Evolutionary conservation across 2,797 vertebrate species (phyloP), one percentile per base, ranked within the genome.

Genomic region (Euthynnus affinis): DNA sequence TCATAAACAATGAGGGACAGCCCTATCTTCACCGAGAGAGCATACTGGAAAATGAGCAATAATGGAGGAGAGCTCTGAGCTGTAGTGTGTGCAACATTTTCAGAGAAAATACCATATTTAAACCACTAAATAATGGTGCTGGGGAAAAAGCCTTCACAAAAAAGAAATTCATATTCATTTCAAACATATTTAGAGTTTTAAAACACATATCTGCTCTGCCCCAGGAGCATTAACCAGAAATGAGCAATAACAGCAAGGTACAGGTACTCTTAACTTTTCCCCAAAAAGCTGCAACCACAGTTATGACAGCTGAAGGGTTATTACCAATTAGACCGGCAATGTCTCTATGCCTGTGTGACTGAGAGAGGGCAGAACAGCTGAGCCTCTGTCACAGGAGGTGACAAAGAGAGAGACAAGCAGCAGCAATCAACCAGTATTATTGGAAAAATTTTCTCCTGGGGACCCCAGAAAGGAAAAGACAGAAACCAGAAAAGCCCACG

Each of bases 251-350:
- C 40, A 72, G 34, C 22, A 67, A 76, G 27, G 27, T 29, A 71
- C 51, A 63, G 71, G 51, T 74, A 59, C 63, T 40, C 44, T 55
- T 66, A 34, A 37, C 42, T 57, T 55, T 52, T 53, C 14, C 17
- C 18, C 1, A 5, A 71, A 73, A 85, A 80, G 64, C 59, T 61
- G 52, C 12, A 72, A 29, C 58, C 34, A 17, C 59, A 32, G 71
- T 32, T 53, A 32, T 83, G 85, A 83, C 82, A 82, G 82, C 69
- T 87, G 78, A 87, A 53, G 76, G 56, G 63, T 66, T 85, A 82
- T 82, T 81, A 80, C 77, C 82, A 84, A 80, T 90, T 81, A 87
- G 46, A 55, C 79, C 9, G 56, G 49, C 86, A 81, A 64, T 71
- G 63, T 80, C 76, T 84, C 53, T 52, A 8, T 40, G 63, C 12